These are phyloP conservation scores for Drosophila elegans DNA, from an alignment of 1,140 invertebrate species.

Conservation along the genomic window DNA sequence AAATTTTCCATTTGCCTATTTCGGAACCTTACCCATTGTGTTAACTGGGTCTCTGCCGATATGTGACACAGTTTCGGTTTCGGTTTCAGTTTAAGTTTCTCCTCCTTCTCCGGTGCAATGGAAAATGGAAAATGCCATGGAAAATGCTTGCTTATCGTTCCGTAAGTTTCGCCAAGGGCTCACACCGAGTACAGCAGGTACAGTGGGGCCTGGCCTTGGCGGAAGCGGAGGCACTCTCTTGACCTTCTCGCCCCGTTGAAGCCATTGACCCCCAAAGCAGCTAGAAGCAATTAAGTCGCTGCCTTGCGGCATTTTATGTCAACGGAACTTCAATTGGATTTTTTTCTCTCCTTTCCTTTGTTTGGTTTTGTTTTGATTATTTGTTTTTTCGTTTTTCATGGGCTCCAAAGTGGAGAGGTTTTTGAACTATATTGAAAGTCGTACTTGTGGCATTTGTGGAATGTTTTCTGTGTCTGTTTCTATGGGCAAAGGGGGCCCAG, in stretches of 20 bases:
- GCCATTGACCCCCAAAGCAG: slow-evolving; percentile 60
- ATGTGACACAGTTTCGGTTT: slow-evolving; percentile 57
- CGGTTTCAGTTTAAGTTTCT: too few relatives aligned
- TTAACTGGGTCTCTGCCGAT: slow-evolving; percentile 56
- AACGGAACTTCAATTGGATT: slow-evolving; percentile 76
- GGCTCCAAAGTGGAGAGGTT: slow-evolving; percentile 56
- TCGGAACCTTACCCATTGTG: slow-evolving; percentile 18
- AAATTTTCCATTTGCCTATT: slow-evolving; percentile 50
- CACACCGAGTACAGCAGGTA: slow-evolving; percentile 16
- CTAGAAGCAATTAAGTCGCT: slow-evolving; percentile 44
- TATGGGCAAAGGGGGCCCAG: slow-evolving; percentile 5
- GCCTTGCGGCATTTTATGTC: slow-evolving; percentile 53
- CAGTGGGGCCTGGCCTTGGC: slow-evolving; percentile 31
- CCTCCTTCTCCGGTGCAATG: slow-evolving; percentile 15
- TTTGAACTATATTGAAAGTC: slow-evolving; percentile 59
- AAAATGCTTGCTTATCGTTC: slow-evolving; percentile 41
- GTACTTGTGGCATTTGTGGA: slow-evolving; percentile 41
- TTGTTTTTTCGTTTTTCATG: slow-evolving; percentile 17
- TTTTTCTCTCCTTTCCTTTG: slow-evolving; percentile 17
- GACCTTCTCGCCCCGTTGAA: slow-evolving; percentile 4
- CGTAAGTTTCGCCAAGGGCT: slow-evolving; percentile 1
- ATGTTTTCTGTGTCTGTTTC: slow-evolving; percentile 17
- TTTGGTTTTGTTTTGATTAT: background rate
- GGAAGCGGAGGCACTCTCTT: slow-evolving; percentile 16
- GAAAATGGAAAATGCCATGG: slow-evolving; percentile 37